These are phyloP conservation scores for Esox lucius DNA, from an alignment of 2,797 vertebrate species.

Conservation along the genomic window DNA sequence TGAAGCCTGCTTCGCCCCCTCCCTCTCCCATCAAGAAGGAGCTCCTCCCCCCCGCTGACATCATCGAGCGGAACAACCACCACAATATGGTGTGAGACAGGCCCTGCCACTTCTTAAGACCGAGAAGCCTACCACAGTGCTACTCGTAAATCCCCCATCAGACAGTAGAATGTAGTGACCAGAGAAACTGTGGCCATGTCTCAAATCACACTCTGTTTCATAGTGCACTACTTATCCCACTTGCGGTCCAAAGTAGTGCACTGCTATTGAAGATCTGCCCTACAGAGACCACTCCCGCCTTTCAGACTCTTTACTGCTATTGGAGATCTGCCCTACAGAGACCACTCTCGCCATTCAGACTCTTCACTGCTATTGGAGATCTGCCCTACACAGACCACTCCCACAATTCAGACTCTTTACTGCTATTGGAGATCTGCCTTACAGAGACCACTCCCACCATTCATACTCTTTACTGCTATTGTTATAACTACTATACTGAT, in stretches of 20 bases:
- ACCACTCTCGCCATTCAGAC: constrained; percentile 79
- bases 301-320: constrained; percentile 66
- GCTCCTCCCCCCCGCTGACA: constrained; percentile 90
- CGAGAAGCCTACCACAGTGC: constrained; percentile 82
- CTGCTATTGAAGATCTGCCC: constrained; percentile 64
- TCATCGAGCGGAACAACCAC: constrained; percentile 96
- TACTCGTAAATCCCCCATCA: constrained; percentile 87
- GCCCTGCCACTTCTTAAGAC: constrained; percentile 70
- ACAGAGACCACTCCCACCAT: constrained; percentile 84
- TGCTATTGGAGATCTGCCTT: constrained; percentile 64
- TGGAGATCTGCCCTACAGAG: constrained; percentile 59
- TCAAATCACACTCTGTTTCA: constrained; percentile 50
- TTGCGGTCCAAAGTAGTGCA: not conserved
- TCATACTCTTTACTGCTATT: constrained; percentile 61
- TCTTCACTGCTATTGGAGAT: constrained; percentile 50
- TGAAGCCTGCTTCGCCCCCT: constrained; percentile 78
- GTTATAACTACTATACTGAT: constrained; percentile 63
- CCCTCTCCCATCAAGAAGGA: constrained; percentile 92
- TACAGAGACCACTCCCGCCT: constrained; percentile 82
- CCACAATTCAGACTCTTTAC: not conserved
- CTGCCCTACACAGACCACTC: constrained; percentile 50
- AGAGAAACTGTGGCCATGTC: constrained; percentile 69
- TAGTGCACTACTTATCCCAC: constrained; percentile 18
- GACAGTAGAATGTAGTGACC: constrained; percentile 99
- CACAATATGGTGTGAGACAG: constrained; percentile 91